Base-by-base conservation (phyloP, 1,140 invertebrate species). In the Thaumatotibia leucotreta region DNA sequence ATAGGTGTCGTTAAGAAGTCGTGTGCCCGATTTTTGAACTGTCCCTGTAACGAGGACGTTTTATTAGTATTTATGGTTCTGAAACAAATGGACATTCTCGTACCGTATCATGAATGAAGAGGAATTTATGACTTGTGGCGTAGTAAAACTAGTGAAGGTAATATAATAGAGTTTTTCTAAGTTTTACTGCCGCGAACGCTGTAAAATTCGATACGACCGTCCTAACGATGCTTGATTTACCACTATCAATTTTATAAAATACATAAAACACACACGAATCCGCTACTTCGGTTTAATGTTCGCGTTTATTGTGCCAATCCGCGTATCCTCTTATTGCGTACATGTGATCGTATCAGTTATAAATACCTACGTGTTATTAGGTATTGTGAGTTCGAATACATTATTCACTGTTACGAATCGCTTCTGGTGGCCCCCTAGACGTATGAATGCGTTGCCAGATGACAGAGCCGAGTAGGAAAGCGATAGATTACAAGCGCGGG, bases 1-100 rank as follows among this genome's bases (percentile, higher is more conserved):
- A 89, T 90, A 88, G 88, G 88, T 90, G 88, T 88, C 88, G 88
- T 90, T 89, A 90, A 90, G 86, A 83, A 88, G 85, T 86, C 86
- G 83, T 89, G 87, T 88, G 87, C 86, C 85, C 84, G 88, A 90
- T 88, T 88, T 88, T 88, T 85, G 85, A 89, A 82, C 76, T 83
- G 87, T 86, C 84, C 79, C 84, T 76, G 82, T 84, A 88, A 90
- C 88, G 86, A 90, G 88, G 80, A 71, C 81, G 77, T 85, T 90
- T 90, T 90, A 90, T 90, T 90, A 83, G 86, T 88, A 90, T 90
- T 90, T 90, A 90, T 90, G 84, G 82, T 76, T 77, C 77, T 76
- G 80, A 83, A 82, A 83, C 81, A 86, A 84, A 86, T 66, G 70
- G 68, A 74, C 73, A 76, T 75, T 80, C 78, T 75, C 70, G 67